Conservation (phyloP, 2,888 invertebrate species). For the Drosophila robusta region DNA sequence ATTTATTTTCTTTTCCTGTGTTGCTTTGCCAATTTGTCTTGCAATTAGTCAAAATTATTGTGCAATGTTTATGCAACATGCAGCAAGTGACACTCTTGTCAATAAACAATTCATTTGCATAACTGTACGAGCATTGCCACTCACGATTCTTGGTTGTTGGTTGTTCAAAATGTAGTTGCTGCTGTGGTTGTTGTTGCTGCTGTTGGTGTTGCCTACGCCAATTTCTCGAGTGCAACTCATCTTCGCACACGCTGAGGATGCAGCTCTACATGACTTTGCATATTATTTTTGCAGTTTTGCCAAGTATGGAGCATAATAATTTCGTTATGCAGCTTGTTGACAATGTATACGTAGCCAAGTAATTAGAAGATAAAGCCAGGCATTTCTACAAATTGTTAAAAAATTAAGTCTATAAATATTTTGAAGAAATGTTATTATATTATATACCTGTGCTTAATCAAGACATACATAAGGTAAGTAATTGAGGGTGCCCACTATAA, state of each 20-base stretch:
- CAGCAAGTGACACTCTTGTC: slow-evolving; percentile 74
- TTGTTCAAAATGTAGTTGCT: slow-evolving; percentile 22
- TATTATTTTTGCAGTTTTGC: slow-evolving; percentile 55
- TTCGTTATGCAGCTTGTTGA: slow-evolving; percentile 48
- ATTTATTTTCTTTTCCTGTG: slow-evolving; percentile 24
- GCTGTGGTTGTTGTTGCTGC: slow-evolving; percentile 15
- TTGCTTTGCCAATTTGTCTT: slow-evolving; percentile 63
- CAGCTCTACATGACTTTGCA: slow-evolving; percentile 66
- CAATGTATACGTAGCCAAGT: slow-evolving; percentile 20
- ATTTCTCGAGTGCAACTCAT: slow-evolving; percentile 71
- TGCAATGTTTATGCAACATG: slow-evolving; percentile 75
- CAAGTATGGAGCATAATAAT: slow-evolving; percentile 38
- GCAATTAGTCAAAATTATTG: slow-evolving; percentile 78
- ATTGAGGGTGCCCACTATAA: background rate
- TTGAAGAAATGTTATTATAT: background rate
- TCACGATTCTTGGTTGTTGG: slow-evolving; percentile 57
- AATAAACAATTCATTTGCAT: slow-evolving; percentile 76
- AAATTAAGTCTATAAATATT: background rate
- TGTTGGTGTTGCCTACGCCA: slow-evolving; percentile 49
- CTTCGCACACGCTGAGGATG: slow-evolving; percentile 61
- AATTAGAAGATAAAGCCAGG: slow-evolving; percentile 22
- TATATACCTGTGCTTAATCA: background rate
- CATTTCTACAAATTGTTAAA: background rate
- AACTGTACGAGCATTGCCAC: slow-evolving; percentile 61
- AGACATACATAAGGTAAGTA: background rate